A percentile compares a stretch with the other conserved stretches of the same genome.
Conservation (phyloP, 2,888 invertebrate species). For the Nephrotoma flavescens region DNA sequence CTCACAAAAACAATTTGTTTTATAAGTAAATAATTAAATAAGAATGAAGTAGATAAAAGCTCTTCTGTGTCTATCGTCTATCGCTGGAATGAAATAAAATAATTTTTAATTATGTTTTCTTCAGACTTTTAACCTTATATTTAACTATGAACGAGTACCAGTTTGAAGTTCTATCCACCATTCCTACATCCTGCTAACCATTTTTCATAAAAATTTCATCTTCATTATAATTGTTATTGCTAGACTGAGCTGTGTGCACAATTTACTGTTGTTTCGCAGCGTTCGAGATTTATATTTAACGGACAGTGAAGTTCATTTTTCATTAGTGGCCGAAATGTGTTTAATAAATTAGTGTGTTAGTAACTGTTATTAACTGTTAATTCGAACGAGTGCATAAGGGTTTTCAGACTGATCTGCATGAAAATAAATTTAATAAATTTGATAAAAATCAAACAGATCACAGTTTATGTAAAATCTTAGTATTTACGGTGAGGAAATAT, state of each 20-base stretch:
- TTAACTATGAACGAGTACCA: neutral
- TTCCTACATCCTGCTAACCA: neutral
- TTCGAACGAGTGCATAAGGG: too few species aligned
- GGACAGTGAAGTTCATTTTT: too few species aligned
- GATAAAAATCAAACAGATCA: too few species aligned
- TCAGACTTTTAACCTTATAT: neutral
- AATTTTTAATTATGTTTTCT: neutral
- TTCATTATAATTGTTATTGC: neutral
- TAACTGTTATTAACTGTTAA: too few species aligned
- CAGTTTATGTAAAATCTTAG: too few species aligned
- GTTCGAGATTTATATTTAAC: neutral
- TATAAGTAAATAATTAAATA: neutral
- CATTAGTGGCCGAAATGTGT: too few species aligned
- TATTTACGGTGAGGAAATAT: too few species aligned
- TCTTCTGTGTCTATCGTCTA: neutral
- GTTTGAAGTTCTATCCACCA: neutral
- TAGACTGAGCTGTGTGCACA: neutral
- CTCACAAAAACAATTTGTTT: neutral
- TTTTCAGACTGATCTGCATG: too few species aligned
- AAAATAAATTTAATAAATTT: too few species aligned
- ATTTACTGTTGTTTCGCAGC: neutral
- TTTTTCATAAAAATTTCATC: neutral
- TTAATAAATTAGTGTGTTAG: too few species aligned
- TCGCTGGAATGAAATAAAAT: neutral
- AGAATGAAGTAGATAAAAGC: neutral